Evolutionary conservation across 2,113 vertebrate genomes (phyloP), one percentile per base, ranked within the genome.

Genomic region (Caranx ignobilis): DNA sequence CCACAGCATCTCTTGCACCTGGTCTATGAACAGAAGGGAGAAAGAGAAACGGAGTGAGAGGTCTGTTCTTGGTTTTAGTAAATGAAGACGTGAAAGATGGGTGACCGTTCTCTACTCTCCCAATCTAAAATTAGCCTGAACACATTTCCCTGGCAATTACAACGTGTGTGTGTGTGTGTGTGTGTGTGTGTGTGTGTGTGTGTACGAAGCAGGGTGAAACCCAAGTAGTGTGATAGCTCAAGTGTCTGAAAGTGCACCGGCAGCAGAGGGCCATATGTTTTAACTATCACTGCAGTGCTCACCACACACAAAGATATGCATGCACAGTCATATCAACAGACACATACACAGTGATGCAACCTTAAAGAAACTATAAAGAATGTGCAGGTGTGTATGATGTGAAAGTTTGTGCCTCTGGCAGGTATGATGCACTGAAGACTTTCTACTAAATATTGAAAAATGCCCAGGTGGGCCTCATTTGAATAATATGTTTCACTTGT

Each of bases 71-170:
- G 64, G 80, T 89, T 86, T 87, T 70, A 71, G 86, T 78, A 84
- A 87, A 89, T 66, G 85, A 88, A 87, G 76, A 86, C 11, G 54
- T 75, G 85, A 84, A 84, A 81, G 72, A 78, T 64, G 39, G 56
- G 34, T 81, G 89, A 89, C 83, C 77, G 83, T 61, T 68, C 87
- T 82, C 75, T 55, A 75, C 83, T 89, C 89, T 84, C 79, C 50
- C 87, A 82, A 83, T 93, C 96, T 97, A 96, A 96, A 94, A 96
- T 95, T 95, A 97, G 96, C 69, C 77, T 3, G 4, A 81, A 90
- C 93, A 94, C 86, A 90, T 93, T 95, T 96, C 91, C 92, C 93
- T 85, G 48, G 87, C 55, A 79, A 85, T 81, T 88, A 85, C 67
- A 82, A 77, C 45, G 47, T 68, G 68, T 54, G 64, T 61, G 35